Evolutionary conservation across 2,888 invertebrate species (phyloP).

Genomic region (Erynnis tages): DNA sequence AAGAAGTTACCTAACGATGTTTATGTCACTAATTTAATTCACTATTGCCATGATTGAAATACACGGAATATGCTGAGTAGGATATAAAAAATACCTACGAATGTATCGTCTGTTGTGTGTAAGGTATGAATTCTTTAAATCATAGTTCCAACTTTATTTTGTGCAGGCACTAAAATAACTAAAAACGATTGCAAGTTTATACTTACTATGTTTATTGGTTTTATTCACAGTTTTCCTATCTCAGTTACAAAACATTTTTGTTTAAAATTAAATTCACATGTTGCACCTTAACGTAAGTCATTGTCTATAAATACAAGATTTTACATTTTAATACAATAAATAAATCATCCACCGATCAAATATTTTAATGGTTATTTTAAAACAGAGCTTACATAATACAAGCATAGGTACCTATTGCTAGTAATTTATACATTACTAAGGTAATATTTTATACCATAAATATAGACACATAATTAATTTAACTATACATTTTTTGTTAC

Average conservation of each 20-base stretch:
- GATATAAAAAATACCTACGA: no score
- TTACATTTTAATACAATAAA: slow-evolving; percentile 9
- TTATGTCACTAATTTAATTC: no score
- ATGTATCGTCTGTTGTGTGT: no score
- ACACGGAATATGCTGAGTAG: no score
- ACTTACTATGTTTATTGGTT: slow-evolving; percentile 78
- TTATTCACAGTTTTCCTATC: slow-evolving; percentile 76
- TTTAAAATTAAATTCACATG: slow-evolving; percentile 69
- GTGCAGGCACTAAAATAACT: no score
- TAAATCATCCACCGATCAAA: slow-evolving; percentile 20
- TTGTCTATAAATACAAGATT: slow-evolving; percentile 49
- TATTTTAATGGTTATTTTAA: slow-evolving; percentile 10
- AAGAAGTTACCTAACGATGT: no score
- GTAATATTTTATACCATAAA: not conserved
- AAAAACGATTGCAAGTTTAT: slow-evolving; percentile 43
- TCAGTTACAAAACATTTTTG: slow-evolving; percentile 75
- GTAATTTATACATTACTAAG: no score
- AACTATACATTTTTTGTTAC: slow-evolving; percentile 3
- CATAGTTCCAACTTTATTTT: no score
- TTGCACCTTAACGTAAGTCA: slow-evolving; percentile 76
- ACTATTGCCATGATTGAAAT: no score
- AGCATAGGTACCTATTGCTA: no score
- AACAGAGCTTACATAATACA: slow-evolving; percentile 8
- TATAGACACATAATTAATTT: not conserved
- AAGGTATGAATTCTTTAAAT: no score